These are phyloP conservation scores for Premnoplex brunnescens DNA, from an alignment of 2,797 vertebrate species.

Conservation along the genomic window DNA sequence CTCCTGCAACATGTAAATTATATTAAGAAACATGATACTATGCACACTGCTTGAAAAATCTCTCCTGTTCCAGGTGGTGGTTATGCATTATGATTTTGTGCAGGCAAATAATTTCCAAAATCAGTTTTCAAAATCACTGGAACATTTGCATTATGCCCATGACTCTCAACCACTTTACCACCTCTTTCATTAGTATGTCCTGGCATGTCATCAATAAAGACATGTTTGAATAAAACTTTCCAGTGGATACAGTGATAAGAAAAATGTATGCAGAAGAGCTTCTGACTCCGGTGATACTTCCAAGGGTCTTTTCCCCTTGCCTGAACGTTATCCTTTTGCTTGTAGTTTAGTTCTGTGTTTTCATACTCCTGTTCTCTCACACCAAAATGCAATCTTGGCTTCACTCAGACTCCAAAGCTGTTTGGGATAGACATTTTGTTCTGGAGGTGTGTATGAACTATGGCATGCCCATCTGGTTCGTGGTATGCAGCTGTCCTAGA, in stretches of 20 bases:
- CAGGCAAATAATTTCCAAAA: background rate
- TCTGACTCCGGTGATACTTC: background rate
- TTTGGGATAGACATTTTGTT: background rate
- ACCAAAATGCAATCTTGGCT: background rate
- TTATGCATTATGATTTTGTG: background rate
- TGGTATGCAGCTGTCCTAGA: background rate
- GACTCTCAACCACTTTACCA: background rate
- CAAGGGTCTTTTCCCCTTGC: background rate
- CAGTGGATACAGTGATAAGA: background rate
- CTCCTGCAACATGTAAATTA: background rate
- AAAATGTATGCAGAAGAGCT: background rate
- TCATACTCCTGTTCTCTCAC: background rate
- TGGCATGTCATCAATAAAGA: background rate
- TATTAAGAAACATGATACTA: background rate
- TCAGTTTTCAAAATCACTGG: background rate
- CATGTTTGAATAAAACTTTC: background rate
- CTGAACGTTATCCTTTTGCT: background rate
- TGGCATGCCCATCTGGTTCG: background rate
- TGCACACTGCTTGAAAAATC: background rate
- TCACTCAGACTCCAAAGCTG: background rate
- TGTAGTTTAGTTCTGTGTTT: background rate
- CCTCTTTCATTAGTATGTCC: fast-evolving
- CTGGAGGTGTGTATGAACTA: background rate
- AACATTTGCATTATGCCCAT: background rate
- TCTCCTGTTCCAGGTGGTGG: background rate